Evolutionary conservation across 2,888 invertebrate species (phyloP), one percentile per base, ranked within the genome.

Genomic region (Perizoma flavofasciatum): DNA sequence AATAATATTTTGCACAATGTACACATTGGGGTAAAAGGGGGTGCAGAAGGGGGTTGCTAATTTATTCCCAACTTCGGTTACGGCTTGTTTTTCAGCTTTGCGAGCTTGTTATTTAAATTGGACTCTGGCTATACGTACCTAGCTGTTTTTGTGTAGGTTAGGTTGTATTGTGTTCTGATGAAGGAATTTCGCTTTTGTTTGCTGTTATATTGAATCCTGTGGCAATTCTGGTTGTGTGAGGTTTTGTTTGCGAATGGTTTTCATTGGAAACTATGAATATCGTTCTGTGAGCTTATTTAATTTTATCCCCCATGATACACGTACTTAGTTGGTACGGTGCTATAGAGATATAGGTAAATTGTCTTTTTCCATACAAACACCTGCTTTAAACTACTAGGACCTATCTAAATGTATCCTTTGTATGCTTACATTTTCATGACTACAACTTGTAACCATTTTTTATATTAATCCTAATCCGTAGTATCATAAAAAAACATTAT

Each of bases 1-100:
- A 94, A 94, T 94, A 94, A 94, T 94, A 94, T 94, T 94, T 93
- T 93, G 93, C 93, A 94, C 94, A 94, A 93, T 94, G 94, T 94
- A 94, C 93, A 94, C 94, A 94, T 93, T 93, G 93, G 89, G 83
- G 76, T 83, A 82, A 80, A 77, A 79, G 83, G 86, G 81, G 81
- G 77, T 75, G 33, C 32, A 54, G 68, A 79, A 79, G 80, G 82
- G 84, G 82, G 79, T 79, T 85, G 89, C 92, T 92, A 92, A 92
- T 92, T 92, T 90, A 91, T 91, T 90, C 89, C 85, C 90, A 91
- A 92, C 91, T 90, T 91, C 86, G 92, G 91, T 91, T 89, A 86
- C 83, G 87, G 89, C 88, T 92, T 92, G 92, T 92, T 91, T 92
- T 91, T 92, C 92, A 92, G 92, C 91, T 89, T 90, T 89, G 85